Evolutionary conservation across 1,140 invertebrate genomes (phyloP).

Genomic region (Calycopis cecrops): DNA sequence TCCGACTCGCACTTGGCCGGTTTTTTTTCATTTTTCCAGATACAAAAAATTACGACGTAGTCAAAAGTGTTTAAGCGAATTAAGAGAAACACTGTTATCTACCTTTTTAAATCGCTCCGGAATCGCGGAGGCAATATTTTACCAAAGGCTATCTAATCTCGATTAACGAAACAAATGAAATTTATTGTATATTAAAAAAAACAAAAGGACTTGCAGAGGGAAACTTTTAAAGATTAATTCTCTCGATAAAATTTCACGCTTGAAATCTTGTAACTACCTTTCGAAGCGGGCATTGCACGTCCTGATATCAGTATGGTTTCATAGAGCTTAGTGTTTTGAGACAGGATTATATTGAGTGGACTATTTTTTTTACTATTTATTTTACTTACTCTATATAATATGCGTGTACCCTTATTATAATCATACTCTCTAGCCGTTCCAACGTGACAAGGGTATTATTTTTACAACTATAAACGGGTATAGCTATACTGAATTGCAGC

Average conservation of each 20-base stretch:
- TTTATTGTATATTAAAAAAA: constrained; percentile 42
- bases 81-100: constrained; percentile 9
- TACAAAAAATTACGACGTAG: neutral
- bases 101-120: constrained; percentile 2
- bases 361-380: neutral
- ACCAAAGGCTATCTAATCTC: constrained; percentile 7
- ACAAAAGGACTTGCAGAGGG: constrained; percentile 43
- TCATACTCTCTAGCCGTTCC: too few relatives aligned
- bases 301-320: constrained; percentile 38
- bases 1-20: too few relatives aligned
- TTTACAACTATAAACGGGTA: too few relatives aligned
- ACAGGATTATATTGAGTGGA: constrained; percentile 15
- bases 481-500: too few relatives aligned
- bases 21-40: too few relatives aligned
- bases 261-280: constrained; percentile 52
- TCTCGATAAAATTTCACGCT: constrained; percentile 68
- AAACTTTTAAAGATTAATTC: constrained; percentile 63
- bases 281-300: constrained; percentile 33
- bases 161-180: constrained; percentile 40
- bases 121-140: neutral
- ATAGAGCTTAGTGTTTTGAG: constrained; percentile 31
- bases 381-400: neutral
- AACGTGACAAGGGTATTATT: too few relatives aligned
- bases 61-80: constrained; percentile 1
- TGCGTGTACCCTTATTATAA: too few relatives aligned